Evolutionary conservation across 1,140 invertebrate species (phyloP).

Genomic region (Carposina sasakii): DNA sequence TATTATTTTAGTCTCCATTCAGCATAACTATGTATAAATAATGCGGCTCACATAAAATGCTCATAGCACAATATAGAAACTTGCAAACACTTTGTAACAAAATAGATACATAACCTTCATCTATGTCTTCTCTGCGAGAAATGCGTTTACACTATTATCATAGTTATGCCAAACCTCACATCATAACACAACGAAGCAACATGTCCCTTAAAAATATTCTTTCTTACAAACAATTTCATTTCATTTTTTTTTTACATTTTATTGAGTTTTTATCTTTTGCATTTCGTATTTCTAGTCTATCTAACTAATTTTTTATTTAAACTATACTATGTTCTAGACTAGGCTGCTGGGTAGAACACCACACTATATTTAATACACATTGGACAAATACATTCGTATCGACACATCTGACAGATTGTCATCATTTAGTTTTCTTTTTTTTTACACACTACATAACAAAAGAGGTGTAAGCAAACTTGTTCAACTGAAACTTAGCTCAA

Average conservation of each 20-base stretch:
- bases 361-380: constrained; percentile 72
- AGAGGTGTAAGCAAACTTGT: constrained; percentile 70
- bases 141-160: constrained; percentile 66
- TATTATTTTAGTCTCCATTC: constrained; percentile 71
- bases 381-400: constrained; percentile 72
- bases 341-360: constrained; percentile 73
- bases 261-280: constrained; percentile 66
- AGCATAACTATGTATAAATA: constrained; percentile 74
- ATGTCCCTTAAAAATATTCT: constrained; percentile 74
- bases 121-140: constrained; percentile 67
- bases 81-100: constrained; percentile 74
- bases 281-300: constrained; percentile 70
- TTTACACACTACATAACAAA: constrained; percentile 72
- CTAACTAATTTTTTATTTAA: constrained; percentile 71
- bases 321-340: constrained; percentile 71
- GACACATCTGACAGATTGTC: constrained; percentile 61
- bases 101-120: constrained; percentile 73
- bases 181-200: constrained; percentile 72
- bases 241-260: constrained; percentile 73
- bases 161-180: constrained; percentile 72
- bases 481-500: constrained; percentile 65
- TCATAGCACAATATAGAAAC: constrained; percentile 73
- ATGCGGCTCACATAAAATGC: constrained; percentile 72
- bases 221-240: constrained; percentile 73
- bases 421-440: constrained; percentile 63